A percentile compares a stretch with the other conserved stretches of the same genome.
Conservation (phyloP, 2,888 invertebrate genomes). For the Autographa gamma region DNA sequence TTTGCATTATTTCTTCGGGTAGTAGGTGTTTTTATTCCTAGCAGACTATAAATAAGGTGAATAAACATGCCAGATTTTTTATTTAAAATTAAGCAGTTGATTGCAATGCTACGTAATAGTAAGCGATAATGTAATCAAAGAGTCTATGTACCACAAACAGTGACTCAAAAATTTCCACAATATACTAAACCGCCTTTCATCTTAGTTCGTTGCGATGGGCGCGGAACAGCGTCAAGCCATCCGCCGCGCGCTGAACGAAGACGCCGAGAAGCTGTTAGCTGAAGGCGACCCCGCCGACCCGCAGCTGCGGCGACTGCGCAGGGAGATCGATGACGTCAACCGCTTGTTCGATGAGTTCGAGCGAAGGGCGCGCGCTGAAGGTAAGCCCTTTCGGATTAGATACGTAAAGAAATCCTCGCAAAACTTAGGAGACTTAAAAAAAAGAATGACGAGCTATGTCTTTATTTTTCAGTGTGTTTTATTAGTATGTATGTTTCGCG, state of each 20-base stretch:
- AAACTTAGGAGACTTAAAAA: too few species aligned
- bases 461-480: too few species aligned
- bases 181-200: not conserved
- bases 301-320: conserved; percentile 94
- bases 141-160: too few species aligned
- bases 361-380: conserved; percentile 95
- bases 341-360: conserved; percentile 97
- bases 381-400: too few species aligned
- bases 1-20: too few species aligned
- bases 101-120: too few species aligned
- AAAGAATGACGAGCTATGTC: too few species aligned
- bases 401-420: too few species aligned
- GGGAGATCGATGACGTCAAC: conserved; percentile 99
- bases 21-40: too few species aligned
- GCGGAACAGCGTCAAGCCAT: conserved; percentile 98
- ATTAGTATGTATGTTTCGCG: too few species aligned
- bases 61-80: not conserved
- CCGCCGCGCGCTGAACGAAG: conserved; percentile 97
- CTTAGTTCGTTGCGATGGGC: conserved; percentile 98
- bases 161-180: not conserved
- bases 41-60: not conserved
- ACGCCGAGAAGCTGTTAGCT: conserved; percentile 97
- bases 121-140: too few species aligned
- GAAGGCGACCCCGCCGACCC: conserved; percentile 99
- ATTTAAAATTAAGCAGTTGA: too few species aligned